A percentile compares a stretch with the other conserved stretches of the same genome.
phyloP scores from a whole-genome alignment of 2,113 vertebrate species.

The Buteo buteo region DNA sequence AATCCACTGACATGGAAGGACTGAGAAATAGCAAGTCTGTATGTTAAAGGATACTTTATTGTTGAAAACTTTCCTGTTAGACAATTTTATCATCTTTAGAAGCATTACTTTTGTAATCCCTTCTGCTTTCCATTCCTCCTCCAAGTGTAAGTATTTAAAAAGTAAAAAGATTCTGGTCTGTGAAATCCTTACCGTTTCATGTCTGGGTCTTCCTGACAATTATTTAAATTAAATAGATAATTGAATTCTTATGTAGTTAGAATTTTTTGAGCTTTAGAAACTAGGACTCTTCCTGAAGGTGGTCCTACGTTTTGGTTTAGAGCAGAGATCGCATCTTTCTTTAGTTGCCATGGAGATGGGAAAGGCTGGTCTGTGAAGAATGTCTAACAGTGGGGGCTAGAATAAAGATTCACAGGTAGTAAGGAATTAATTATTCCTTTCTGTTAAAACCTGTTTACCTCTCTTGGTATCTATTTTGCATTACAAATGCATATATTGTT shows the following conservation, averaged over 20 bases:
- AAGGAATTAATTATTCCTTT: not conserved
- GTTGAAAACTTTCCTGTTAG: not conserved
- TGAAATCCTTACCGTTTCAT: not conserved
- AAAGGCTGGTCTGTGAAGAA: not conserved
- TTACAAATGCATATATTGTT: not conserved
- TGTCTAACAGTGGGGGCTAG: not conserved
- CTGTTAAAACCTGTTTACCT: not conserved
- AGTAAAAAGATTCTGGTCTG: not conserved
- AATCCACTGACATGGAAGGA: not conserved
- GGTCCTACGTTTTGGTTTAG: not conserved
- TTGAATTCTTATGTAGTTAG: not conserved
- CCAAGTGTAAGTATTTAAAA: not conserved
- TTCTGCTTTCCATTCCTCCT: not conserved
- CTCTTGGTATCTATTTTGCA: not conserved
- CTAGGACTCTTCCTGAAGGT: not conserved
- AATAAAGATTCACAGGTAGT: not conserved
- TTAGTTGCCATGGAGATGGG: constrained; percentile 5
- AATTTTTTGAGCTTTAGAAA: not conserved
- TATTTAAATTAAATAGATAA: not conserved
- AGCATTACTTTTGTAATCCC: not conserved
- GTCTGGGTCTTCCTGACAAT: not conserved
- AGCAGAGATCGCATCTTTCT: not conserved
- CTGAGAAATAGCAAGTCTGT: not conserved
- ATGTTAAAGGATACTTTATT: not conserved
- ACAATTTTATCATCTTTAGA: not conserved